Conservation (phyloP, 2,888 invertebrate species). For the Tetanocera ferruginea region DNA sequence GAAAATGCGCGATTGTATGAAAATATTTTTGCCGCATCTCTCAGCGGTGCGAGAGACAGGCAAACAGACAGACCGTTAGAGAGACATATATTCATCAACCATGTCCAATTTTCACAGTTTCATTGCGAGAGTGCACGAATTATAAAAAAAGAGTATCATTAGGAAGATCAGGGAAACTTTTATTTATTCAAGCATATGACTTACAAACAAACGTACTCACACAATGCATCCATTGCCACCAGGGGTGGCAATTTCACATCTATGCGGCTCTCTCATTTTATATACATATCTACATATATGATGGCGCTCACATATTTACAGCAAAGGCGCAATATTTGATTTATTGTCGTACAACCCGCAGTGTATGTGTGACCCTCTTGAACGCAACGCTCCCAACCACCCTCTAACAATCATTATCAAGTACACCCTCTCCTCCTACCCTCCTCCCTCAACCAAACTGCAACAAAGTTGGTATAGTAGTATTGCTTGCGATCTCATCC, state of each 20-base stretch:
- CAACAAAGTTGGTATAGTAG: constrained; percentile 2
- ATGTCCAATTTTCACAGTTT: neutral
- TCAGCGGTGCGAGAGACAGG: constrained; percentile 3
- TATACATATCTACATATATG: neutral
- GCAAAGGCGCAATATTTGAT: constrained; percentile 48
- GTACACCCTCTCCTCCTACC: neutral
- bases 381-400: neutral
- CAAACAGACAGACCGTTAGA: constrained; percentile 1
- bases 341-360: constrained; percentile 37
- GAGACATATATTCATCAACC: neutral
- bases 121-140: neutral
- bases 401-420: neutral
- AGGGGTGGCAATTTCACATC: neutral
- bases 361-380: constrained; percentile 37
- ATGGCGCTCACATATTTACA: neutral
- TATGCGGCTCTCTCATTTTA: neutral
- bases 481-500: neutral
- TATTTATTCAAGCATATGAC: neutral
- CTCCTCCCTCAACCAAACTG: constrained; percentile 4
- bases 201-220: neutral
- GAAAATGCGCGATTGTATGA: neutral
- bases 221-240: neutral
- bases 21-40: neutral
- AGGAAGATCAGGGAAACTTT: neutral
- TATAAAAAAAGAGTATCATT: constrained; percentile 7